These are phyloP conservation scores for Aurelia aurita DNA, from an alignment of 30 jellyfish, hydroid and myxozoan genomes.

Conservation along the genomic window DNA sequence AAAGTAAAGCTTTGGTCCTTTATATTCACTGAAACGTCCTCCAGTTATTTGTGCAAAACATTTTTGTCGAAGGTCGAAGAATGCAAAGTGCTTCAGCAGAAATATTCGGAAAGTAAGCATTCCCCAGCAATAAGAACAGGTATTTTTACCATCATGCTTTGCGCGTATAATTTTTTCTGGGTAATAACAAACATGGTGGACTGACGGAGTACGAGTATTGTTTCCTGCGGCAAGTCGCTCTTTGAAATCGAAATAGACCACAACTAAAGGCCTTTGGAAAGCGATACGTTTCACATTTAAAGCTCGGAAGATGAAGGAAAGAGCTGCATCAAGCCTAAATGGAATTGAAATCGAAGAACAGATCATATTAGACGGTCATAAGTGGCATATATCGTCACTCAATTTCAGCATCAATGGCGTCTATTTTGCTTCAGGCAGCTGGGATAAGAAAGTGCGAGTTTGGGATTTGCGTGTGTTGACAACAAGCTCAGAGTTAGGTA, in stretches of 20 bases:
- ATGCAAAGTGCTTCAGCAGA: too few relatives aligned
- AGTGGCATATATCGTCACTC: constrained; percentile 82
- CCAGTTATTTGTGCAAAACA: too few relatives aligned
- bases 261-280: not conserved
- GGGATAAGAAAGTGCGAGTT: constrained; percentile 82
- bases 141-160: not conserved
- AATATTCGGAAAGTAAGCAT: too few relatives aligned
- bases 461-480: constrained; percentile 90
- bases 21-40: too few relatives aligned
- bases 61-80: too few relatives aligned
- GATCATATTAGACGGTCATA: constrained; percentile 78
- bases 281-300: not conserved
- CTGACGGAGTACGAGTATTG: not conserved
- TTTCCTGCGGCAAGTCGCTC: not conserved
- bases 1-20: too few relatives aligned
- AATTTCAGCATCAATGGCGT: constrained; percentile 85
- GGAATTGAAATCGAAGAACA: constrained; percentile 87
- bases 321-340: constrained; percentile 4
- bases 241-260: not conserved
- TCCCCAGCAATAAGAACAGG: too few relatives aligned
- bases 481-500: constrained; percentile 65
- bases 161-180: not conserved
- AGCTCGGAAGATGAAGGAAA: constrained; percentile 37
- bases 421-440: constrained; percentile 88
- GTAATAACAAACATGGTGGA: constrained; percentile 4